Conservation (phyloP, 2,797 vertebrate species). For the Crocidura indochinensis region DNA sequence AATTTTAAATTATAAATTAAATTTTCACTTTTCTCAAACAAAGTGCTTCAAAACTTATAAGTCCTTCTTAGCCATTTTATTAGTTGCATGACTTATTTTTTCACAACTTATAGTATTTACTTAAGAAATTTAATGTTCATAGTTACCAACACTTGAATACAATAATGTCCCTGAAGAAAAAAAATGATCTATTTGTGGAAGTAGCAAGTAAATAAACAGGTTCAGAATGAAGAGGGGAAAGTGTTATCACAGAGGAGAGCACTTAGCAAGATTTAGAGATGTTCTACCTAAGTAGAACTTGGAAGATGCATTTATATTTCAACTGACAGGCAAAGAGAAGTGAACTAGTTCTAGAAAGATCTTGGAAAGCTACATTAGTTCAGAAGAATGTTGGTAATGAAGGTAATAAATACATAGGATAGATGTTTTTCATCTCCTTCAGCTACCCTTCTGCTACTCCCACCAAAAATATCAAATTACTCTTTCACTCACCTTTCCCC, state of each 20-base stretch:
- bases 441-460: background rate
- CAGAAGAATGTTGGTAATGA: background rate
- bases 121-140: background rate
- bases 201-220: background rate
- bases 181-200: background rate
- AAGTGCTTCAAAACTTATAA: background rate
- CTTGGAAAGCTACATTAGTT: background rate
- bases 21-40: constrained; percentile 2
- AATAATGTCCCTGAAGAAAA: constrained; percentile 16
- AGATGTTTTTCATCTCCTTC: constrained; percentile 4
- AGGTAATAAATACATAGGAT: background rate
- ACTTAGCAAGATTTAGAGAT: background rate
- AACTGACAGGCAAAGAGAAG: background rate
- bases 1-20: background rate
- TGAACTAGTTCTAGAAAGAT: background rate
- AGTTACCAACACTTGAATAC: background rate
- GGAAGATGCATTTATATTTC: background rate
- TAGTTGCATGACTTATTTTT: constrained; percentile 8
- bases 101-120: background rate
- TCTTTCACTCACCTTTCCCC: background rate
- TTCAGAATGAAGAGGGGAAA: background rate
- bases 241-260: background rate
- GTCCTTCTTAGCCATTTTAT: background rate
- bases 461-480: background rate
- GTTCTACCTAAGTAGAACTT: background rate